phyloP scores from a whole-genome alignment of 2,113 vertebrate species.

The Chaetura pelagica region DNA sequence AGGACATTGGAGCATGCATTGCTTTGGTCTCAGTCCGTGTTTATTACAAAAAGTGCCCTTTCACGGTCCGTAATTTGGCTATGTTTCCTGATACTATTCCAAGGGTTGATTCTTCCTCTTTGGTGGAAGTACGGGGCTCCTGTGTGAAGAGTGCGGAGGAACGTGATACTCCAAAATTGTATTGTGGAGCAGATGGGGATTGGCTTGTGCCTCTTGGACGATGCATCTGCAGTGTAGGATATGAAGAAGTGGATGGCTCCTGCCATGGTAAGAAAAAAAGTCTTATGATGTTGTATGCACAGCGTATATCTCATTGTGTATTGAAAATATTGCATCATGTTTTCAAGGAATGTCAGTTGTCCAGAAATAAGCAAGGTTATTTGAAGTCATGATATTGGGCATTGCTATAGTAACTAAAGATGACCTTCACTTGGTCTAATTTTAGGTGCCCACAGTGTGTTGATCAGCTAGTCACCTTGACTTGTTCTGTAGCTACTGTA shows the following conservation, averaged over 20 bases:
- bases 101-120: conserved; percentile 92
- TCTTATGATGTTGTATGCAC: background rate
- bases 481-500: background rate
- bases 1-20: conserved; percentile 96
- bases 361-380: background rate
- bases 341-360: background rate
- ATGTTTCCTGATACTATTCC: conserved; percentile 95
- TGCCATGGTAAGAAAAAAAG: conserved; percentile 85
- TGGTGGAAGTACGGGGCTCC: conserved; percentile 93
- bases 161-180: conserved; percentile 92
- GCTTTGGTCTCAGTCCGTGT: conserved; percentile 92
- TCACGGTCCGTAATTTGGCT: conserved; percentile 91
- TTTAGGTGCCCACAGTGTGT: background rate
- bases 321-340: background rate
- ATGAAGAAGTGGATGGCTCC: conserved; percentile 90
- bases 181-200: conserved; percentile 94
- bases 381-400: background rate
- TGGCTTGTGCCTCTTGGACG: conserved; percentile 94
- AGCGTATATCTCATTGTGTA: background rate
- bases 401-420: background rate
- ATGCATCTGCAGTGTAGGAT: conserved; percentile 92
- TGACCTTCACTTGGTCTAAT: background rate
- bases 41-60: conserved; percentile 96
- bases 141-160: conserved; percentile 94
- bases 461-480: background rate